Percentiles rank a stretch among this genome's conserved stretches.
These are phyloP conservation scores for Ammospiza maritima DNA, from an alignment of 2,797 vertebrate species.

Conservation along the genomic window DNA sequence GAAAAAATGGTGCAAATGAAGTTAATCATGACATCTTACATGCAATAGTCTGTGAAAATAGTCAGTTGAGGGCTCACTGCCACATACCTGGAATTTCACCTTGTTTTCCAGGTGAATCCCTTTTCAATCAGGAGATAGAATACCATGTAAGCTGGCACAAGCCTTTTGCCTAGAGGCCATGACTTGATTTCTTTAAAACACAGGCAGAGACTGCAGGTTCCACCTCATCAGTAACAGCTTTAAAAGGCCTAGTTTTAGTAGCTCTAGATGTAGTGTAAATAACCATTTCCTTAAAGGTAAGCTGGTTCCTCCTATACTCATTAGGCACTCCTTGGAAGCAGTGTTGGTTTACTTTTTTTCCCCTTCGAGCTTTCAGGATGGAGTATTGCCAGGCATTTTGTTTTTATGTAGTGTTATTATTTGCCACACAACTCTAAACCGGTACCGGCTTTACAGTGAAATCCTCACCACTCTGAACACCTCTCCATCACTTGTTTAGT, in stretches of 20 bases:
- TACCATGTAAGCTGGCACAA: not conserved
- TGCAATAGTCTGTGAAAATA: not conserved
- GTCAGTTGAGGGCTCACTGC: not conserved
- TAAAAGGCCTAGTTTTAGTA: not conserved
- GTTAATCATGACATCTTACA: not conserved
- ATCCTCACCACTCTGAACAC: not conserved
- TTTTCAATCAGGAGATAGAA: not conserved
- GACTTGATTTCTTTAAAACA: not conserved
- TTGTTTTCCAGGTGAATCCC: not conserved
- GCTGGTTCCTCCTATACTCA: not conserved
- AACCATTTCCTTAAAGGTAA: slow-evolving; percentile 7
- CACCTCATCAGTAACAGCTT: not conserved
- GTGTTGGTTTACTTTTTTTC: not conserved
- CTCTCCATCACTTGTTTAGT: not conserved
- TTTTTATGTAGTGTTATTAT: not conserved
- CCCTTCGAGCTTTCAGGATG: not conserved
- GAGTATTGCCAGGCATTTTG: not conserved
- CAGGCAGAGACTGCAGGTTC: not conserved
- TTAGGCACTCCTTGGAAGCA: not conserved
- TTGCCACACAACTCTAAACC: not conserved
- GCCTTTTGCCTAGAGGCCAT: not conserved
- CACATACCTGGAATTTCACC: not conserved
- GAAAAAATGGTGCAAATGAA: not conserved
- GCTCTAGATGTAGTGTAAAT: not conserved
- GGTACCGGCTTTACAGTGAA: not conserved